Percentiles rank a stretch among this genome's conserved stretches.
phyloP scores from a whole-genome alignment of 2,888 invertebrate genomes.

The Parascotia fuliginaria region DNA sequence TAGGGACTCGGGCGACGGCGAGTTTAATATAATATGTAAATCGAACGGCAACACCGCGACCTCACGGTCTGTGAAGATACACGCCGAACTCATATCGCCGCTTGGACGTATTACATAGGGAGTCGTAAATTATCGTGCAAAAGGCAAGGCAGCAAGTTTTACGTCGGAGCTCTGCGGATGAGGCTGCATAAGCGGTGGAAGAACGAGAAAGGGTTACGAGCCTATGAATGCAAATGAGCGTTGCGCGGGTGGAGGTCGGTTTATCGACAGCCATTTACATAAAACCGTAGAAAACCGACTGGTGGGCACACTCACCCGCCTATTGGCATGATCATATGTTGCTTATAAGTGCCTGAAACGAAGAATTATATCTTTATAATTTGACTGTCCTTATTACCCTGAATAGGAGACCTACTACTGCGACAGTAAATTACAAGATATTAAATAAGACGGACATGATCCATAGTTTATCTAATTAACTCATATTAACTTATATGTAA shows the following conservation, averaged over 20 bases:
- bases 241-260: conserved; percentile 72
- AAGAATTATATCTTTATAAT: conserved; percentile 45
- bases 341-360: conserved; percentile 62
- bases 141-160: conserved; percentile 79
- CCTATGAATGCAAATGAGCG: conserved; percentile 86
- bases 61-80: conserved; percentile 71
- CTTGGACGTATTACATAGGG: conserved; percentile 80
- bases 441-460: neutral
- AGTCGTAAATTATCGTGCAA: conserved; percentile 83
- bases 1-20: conserved; percentile 68
- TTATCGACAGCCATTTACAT: conserved; percentile 82
- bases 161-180: conserved; percentile 63
- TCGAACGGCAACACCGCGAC: conserved; percentile 79
- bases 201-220: conserved; percentile 82
- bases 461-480: neutral
- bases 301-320: conserved; percentile 66
- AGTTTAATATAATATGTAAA: conserved; percentile 86
- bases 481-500: neutral
- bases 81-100: conserved; percentile 77
- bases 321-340: conserved; percentile 66
- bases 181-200: conserved; percentile 70
- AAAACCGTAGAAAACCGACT: conserved; percentile 72
- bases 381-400: conserved; percentile 13
- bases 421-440: neutral
- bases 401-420: conserved; percentile 24